These are phyloP conservation scores for Drosophila erecta DNA, from an alignment of 1,140 invertebrate genomes.

Conservation along the genomic window DNA sequence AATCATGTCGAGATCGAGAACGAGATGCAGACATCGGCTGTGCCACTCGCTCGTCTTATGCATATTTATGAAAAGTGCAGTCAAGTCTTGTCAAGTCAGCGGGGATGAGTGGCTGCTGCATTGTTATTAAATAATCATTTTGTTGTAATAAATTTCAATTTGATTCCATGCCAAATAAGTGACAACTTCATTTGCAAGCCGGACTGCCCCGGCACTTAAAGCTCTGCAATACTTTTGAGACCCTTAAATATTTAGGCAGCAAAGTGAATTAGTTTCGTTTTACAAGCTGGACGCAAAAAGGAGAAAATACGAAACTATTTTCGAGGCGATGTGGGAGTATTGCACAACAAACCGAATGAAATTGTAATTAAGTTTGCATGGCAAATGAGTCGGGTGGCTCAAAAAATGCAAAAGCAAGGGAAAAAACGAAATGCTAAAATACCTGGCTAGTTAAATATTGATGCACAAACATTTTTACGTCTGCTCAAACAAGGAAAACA, in stretches of 20 bases:
- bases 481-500: constrained; percentile 28
- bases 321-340: constrained; percentile 22
- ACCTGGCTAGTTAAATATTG: constrained; percentile 32
- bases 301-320: constrained; percentile 44
- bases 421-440: constrained; percentile 22
- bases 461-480: constrained; percentile 26
- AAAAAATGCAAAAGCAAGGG: constrained; percentile 21
- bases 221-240: constrained; percentile 13
- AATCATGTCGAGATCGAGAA: constrained; percentile 54
- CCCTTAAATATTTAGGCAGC: constrained; percentile 65
- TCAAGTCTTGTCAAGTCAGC: constrained; percentile 60
- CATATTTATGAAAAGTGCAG: constrained; percentile 81
- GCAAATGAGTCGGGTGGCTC: constrained; percentile 72
- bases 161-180: constrained; percentile 66
- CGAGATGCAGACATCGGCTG: constrained; percentile 15
- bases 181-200: constrained; percentile 70
- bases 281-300: constrained; percentile 15
- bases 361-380: constrained; percentile 78
- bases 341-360: constrained; percentile 63
- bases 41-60: constrained; percentile 39
- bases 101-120: constrained; percentile 24
- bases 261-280: constrained; percentile 63
- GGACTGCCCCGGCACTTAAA: constrained; percentile 13
- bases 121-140: constrained; percentile 82
- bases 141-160: constrained; percentile 80